A percentile compares a stretch with the other conserved stretches of the same genome.
Evolutionary conservation across 2,797 vertebrate species (phyloP).

Genomic region (Amblyraja radiata): DNA sequence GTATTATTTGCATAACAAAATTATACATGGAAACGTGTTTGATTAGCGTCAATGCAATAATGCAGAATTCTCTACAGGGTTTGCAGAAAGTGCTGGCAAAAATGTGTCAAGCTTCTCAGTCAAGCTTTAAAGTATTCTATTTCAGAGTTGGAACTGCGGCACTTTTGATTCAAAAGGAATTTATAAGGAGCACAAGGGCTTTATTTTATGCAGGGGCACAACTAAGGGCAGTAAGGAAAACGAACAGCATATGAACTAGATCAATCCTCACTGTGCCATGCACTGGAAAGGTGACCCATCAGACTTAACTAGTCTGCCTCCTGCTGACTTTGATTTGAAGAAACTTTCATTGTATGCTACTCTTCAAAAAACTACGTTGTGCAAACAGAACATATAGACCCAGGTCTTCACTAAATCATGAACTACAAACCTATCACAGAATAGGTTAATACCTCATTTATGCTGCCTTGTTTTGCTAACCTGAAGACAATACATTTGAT

Average conservation of each 20-base stretch:
- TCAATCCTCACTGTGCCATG: not conserved
- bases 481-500: not conserved
- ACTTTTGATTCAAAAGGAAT: constrained; percentile 31
- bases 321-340: not conserved
- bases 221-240: not conserved
- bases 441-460: not conserved
- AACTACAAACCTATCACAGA: not conserved
- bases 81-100: constrained; percentile 1
- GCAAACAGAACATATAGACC: not conserved
- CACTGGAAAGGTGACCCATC: constrained; percentile 17
- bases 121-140: not conserved
- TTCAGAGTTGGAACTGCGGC: constrained; percentile 23
- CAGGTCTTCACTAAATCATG: not conserved
- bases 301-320: not conserved
- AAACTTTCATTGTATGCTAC: not conserved
- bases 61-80: not conserved
- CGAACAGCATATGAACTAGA: constrained; percentile 13
- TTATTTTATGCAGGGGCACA: constrained; percentile 19
- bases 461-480: not conserved
- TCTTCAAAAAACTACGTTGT: not conserved
- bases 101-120: not conserved
- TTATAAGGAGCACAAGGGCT: constrained; percentile 23
- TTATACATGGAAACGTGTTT: constrained; percentile 19
- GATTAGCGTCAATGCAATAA: constrained; percentile 7
- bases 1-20: constrained; percentile 14